A percentile compares a stretch with the other conserved stretches of the same genome.
phyloP scores from a whole-genome alignment of 2,113 vertebrate genomes.

The Murina feae region DNA sequence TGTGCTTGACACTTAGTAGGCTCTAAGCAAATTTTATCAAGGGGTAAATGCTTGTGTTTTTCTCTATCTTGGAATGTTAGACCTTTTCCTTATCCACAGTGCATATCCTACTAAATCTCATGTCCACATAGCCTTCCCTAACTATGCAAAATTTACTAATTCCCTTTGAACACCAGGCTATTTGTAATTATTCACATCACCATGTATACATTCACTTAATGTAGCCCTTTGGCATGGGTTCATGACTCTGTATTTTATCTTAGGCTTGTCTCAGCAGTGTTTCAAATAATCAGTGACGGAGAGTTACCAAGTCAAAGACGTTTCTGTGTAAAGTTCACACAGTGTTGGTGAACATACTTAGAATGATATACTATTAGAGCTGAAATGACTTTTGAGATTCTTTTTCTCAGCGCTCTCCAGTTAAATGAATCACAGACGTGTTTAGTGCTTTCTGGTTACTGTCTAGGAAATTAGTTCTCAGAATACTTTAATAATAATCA shows the following conservation, averaged over 20 bases:
- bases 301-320: neutral
- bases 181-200: neutral
- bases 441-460: conserved; percentile 30
- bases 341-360: neutral
- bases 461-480: conserved; percentile 5
- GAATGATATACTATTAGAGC: neutral
- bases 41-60: neutral
- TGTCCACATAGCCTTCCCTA: neutral
- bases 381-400: neutral
- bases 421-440: neutral
- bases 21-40: neutral
- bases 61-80: neutral
- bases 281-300: neutral
- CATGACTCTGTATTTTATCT: neutral
- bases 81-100: neutral
- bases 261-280: neutral
- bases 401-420: neutral
- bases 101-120: neutral
- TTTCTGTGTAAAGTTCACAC: neutral
- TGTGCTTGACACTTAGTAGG: neutral
- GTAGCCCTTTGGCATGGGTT: neutral
- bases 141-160: neutral
- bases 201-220: neutral
- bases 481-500: conserved; percentile 38
- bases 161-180: neutral